Evolutionary conservation across 2,797 vertebrate genomes (phyloP), one percentile per base, ranked within the genome.

Genomic region (Cynopterus sphinx): DNA sequence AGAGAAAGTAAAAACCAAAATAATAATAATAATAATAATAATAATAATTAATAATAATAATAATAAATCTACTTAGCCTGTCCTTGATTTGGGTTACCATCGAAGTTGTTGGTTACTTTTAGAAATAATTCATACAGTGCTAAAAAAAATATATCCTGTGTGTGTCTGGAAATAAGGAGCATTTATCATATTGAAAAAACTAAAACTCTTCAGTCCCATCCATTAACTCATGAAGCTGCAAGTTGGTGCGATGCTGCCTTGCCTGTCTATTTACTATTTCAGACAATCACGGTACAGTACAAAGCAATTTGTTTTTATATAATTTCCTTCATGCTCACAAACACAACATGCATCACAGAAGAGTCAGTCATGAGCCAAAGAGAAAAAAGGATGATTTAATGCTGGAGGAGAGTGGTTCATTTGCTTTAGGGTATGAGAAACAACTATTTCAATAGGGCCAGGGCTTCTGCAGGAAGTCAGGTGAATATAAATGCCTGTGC

Each of bases 251-350:
- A 22, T 0, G 6, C 57, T 15, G 79, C 51, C 74, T 93, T 33
- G 65, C 75, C 39, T n/a, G 13, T 89, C 97, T 93, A 67, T 90
- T 96, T 96, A 95, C 95, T 92, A 94, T 96, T 96, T 96, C 89
- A 96, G 94, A 94, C 94, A 78, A 71, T 95, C 77, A 36, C 11
- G 13, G 82, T 96, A 87, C 86, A 87, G 95, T 74, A 94, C 95
- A 97, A 97, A 97, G 94, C 96, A 95, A 97, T 97, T 97, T 97
- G 97, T 95, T 97, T 97, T 97, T 95, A 95, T 97, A 75, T 96
- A 96, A 97, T 97, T 97, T 96, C 94, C 93, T 97, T 96, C 96
- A 91, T 97, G 97, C 86, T 95, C 13, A 0, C 97, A 91, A 96
- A 97, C 74, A 97, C 90, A 91, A 73, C 96, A 86, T 82, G 95